Evolutionary conservation across 2,888 invertebrate species (phyloP).

Genomic region (Matsumyia berberina): DNA sequence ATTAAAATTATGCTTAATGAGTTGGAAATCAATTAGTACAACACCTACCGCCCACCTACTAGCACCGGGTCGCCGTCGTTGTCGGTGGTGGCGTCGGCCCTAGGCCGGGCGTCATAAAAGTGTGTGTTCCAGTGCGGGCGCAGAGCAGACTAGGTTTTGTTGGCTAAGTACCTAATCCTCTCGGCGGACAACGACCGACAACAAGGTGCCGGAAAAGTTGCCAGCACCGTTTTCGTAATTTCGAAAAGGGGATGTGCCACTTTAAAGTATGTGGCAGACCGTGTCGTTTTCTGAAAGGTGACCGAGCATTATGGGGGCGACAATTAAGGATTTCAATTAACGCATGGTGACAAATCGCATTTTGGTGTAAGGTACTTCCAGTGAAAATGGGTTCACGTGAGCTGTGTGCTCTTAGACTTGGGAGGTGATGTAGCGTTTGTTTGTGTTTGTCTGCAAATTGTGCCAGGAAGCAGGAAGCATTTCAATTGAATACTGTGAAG

Average conservation of each 20-base stretch:
- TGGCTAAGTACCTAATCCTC: constrained; percentile 25
- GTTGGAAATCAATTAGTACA: constrained; percentile 73
- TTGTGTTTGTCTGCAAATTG: neutral
- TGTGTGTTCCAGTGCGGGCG: constrained; percentile 21
- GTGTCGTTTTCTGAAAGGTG: neutral
- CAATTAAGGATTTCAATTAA: constrained; percentile 40
- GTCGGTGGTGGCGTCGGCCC: neutral
- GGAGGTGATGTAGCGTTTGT: neutral
- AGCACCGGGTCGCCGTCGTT: neutral
- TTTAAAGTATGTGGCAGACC: constrained; percentile 27
- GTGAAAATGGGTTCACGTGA: neutral
- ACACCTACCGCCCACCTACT: constrained; percentile 59
- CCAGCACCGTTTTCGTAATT: constrained; percentile 2
- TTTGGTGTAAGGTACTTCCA: neutral
- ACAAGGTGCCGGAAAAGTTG: constrained; percentile 35
- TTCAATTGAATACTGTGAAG: no score
- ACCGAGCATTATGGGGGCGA: neutral
- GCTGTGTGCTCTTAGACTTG: neutral
- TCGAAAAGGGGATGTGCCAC: neutral
- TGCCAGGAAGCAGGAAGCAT: no score
- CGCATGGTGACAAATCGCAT: constrained; percentile 13
- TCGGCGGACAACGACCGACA: constrained; percentile 17
- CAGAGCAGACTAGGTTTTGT: constrained; percentile 6
- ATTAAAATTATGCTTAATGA: constrained; percentile 70
- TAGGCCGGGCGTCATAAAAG: constrained; percentile 35